Base-by-base conservation (phyloP, 1,140 invertebrate species). In the Pogonomyrmex californicus region DNA sequence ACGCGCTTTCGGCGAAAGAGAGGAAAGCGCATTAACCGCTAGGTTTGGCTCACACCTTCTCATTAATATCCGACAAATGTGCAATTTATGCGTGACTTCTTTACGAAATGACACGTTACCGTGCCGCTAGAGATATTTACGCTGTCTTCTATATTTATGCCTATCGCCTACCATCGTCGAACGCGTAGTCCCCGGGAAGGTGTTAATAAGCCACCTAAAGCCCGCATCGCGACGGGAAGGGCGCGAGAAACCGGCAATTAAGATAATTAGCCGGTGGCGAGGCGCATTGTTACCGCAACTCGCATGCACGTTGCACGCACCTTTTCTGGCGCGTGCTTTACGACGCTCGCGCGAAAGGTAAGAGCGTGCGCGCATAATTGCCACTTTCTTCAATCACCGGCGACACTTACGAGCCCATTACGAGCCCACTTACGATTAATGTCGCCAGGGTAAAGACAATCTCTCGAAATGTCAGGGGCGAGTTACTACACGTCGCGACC, bases 261-360 rank as follows among this genome's bases (percentile, higher is more conserved):
- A 88, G 86, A 90, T 88, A 86, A 91, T 91, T 73, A 87, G 62
- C 44, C 12, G 51, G 36, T 47, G 65, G n/a, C 41, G 41, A 62
- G 41, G 14, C 60, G 58, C 49, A 90, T 90, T 85, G 88, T 87
- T 68, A 41, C 47, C 70, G 12, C 70, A 44, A 68, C 7, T 10
- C 41, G 36, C n/a, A 41, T 78, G 73, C 56, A 75, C 56, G 44
- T 86, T 41, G 30, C 60, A 66, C 76, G 62, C 86, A 66, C 77
- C 86, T 90, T 86, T 88, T 62, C 49, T 30, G 47, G 12, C 56
- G 23, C 47, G 86, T 49, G 49, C 44, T 87, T 82, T 65, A 78
- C 36, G 77, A 9, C 44, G 9, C 6, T 33, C 51, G 71, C 14
- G 60, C 70, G 73, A 76, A 36, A 51, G 51, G 41, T 54, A 41